Evolutionary conservation across 2,113 vertebrate genomes (phyloP).

Genomic region (Amphiprion ocellaris): DNA sequence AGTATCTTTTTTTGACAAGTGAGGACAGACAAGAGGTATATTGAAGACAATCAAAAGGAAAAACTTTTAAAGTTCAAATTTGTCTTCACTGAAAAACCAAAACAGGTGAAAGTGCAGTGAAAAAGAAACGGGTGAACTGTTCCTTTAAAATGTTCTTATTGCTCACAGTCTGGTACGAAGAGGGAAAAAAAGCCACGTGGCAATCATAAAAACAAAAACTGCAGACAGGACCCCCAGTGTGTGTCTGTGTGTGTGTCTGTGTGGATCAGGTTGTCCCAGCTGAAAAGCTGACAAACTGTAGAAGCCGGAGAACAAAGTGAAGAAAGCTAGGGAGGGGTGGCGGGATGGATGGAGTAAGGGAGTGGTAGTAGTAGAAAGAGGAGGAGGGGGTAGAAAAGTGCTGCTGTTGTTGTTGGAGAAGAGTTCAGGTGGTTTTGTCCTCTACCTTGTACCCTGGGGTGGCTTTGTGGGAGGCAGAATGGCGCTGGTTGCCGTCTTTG

Average conservation of each 20-base stretch:
- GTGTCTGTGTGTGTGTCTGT: slow-evolving; percentile 39
- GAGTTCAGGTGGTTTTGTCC: slow-evolving; percentile 98
- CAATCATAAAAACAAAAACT: slow-evolving; percentile 62
- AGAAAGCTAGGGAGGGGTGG: slow-evolving; percentile 70
- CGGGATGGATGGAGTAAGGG: slow-evolving; percentile 76
- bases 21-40: slow-evolving; percentile 83
- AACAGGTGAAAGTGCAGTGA: slow-evolving; percentile 69
- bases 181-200: slow-evolving; percentile 18
- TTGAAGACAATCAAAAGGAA: slow-evolving; percentile 77
- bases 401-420: slow-evolving; percentile 87
- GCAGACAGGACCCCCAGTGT: slow-evolving; percentile 49
- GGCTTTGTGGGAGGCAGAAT: slow-evolving; percentile 91
- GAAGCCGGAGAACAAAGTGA: slow-evolving; percentile 74
- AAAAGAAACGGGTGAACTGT: slow-evolving; percentile 69
- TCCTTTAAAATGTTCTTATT: slow-evolving; percentile 82
- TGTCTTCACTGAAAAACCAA: slow-evolving; percentile 66
- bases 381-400: slow-evolving; percentile 84
- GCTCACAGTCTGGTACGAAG: slow-evolving; percentile 75
- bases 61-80: slow-evolving; percentile 57
- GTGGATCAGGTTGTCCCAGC: slow-evolving; percentile 69
- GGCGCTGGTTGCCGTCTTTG: slow-evolving; percentile 92
- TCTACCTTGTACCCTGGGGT: slow-evolving; percentile 99
- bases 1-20: slow-evolving; percentile 78
- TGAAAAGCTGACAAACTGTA: slow-evolving; percentile 73
- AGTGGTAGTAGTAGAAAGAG: slow-evolving; percentile 75